These are phyloP conservation scores for Anarsia innoxiella DNA, from an alignment of 2,888 invertebrate species.

Conservation along the genomic window DNA sequence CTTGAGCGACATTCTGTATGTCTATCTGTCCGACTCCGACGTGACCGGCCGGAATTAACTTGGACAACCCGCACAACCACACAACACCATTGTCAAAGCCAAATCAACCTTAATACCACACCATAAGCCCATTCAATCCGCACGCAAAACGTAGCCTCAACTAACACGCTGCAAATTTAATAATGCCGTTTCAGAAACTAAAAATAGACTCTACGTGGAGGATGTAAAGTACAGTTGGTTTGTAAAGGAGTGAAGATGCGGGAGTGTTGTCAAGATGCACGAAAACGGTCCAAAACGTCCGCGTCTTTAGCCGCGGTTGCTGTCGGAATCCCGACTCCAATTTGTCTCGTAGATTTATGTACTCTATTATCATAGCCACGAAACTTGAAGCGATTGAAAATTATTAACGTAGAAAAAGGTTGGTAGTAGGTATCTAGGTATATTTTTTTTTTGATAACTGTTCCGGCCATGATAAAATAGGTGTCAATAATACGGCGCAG, in stretches of 20 bases:
- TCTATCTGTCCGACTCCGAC: constrained; percentile 40
- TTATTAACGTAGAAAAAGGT: no score
- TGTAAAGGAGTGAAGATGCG: not conserved
- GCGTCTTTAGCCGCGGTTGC: constrained; percentile 47
- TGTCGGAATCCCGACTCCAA: constrained; percentile 52
- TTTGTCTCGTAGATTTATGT: constrained; percentile 66
- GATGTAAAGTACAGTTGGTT: no score
- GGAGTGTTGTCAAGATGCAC: constrained; percentile 48
- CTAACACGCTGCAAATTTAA: no score
- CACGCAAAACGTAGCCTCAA: no score
- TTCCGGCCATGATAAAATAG: no score
- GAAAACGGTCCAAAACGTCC: constrained; percentile 45
- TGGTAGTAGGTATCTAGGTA: no score
- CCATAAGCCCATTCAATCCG: no score
- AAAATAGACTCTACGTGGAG: no score
- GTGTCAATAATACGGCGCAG: no score
- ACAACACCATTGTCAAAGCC: constrained; percentile 11
- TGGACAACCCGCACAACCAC: constrained; percentile 30
- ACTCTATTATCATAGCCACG: constrained; percentile 52
- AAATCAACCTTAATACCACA: constrained; percentile 30
- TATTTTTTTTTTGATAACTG: no score
- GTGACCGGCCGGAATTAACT: constrained; percentile 61
- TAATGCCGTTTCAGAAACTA: no score
- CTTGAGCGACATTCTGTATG: constrained; percentile 35
- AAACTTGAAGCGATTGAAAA: constrained; percentile 18